phyloP scores from a whole-genome alignment of 1,140 invertebrate genomes.

The Drosophila lacertosa region DNA sequence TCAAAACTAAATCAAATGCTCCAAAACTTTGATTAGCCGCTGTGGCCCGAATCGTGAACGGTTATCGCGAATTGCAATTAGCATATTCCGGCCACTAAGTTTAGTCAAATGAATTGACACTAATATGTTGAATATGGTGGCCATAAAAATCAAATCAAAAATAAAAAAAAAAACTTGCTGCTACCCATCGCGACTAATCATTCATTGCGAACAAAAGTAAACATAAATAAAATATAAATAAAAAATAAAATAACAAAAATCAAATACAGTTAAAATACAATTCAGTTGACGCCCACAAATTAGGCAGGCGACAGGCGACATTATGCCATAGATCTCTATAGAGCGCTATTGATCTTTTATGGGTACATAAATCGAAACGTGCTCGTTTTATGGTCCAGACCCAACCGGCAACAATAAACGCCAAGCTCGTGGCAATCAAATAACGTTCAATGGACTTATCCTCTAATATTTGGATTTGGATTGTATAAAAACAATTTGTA shows the following conservation, averaged over 20 bases:
- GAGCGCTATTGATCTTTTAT: slow-evolving; percentile 43
- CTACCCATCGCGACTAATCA: slow-evolving; percentile 32
- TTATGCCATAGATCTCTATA: slow-evolving; percentile 22
- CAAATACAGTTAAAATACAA: slow-evolving; percentile 27
- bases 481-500: slow-evolving; percentile 28
- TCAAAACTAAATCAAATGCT: slow-evolving; percentile 48
- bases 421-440: slow-evolving; percentile 20
- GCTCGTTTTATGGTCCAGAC: slow-evolving; percentile 62
- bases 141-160: slow-evolving; percentile 40
- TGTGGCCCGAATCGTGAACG: slow-evolving; percentile 18
- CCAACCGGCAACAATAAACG: slow-evolving; percentile 5
- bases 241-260: neutral
- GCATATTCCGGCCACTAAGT: slow-evolving; percentile 67
- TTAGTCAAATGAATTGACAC: slow-evolving; percentile 63
- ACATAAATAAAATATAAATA: too few relatives aligned
- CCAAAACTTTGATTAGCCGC: slow-evolving; percentile 52
- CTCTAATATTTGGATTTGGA: slow-evolving; percentile 23
- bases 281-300: slow-evolving; percentile 49
- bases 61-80: slow-evolving; percentile 54
- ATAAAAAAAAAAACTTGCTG: slow-evolving; percentile 31
- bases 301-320: slow-evolving; percentile 20
- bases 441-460: slow-evolving; percentile 36
- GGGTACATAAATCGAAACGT: slow-evolving; percentile 67
- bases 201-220: slow-evolving; percentile 15
- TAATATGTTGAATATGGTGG: slow-evolving; percentile 42